Base-by-base conservation (phyloP, 2,797 vertebrate genomes). In the Danio jaintianensis region DNA sequence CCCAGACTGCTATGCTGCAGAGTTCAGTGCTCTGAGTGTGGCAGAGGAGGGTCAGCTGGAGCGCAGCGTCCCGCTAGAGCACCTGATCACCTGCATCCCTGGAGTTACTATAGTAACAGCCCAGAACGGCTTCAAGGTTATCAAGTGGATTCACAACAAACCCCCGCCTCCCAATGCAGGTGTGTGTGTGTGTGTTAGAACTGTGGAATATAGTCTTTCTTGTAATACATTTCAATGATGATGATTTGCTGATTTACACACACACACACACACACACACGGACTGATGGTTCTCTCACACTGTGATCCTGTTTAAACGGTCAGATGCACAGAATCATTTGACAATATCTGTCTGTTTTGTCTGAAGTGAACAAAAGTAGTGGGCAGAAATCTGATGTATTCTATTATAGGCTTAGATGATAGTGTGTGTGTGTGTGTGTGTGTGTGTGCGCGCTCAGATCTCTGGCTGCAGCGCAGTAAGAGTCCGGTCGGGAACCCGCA, bases 131-230 rank as follows among this genome's bases (percentile, higher is more conserved):
- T 94, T 97, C 90, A 99, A 99, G 91, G 94, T 99, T 83, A 95
- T 99, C 67, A 99, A 98, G 84, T 99, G 98, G 98, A 95, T 98
- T 90, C 96, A 98, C 89, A 99, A 98, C 91, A 98, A 97, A 84
- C 97, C 97, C 16, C 96, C 97, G 0, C 93, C 92, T 42, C 93
- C 95, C 52, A 96, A 94, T 82, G 89, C 95, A 76, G 98, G 98
- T 98, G 90, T 7, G 29, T 29, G 15, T 67, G 10, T 9, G 38
- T 43, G 58, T 20, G 18, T 55, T 12, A 50, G n/a, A n/a, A n/a
- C n/a, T n/a, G n/a, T n/a, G n/a, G n/a, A n/a, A n/a, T n/a, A n/a
- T n/a, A n/a, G n/a, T n/a, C n/a, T n/a, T n/a, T n/a, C n/a, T n/a
- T n/a, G n/a, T n/a, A n/a, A n/a, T n/a, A n/a, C n/a, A n/a, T n/a